Evolutionary conservation across 2,113 vertebrate species (phyloP).

Genomic region (Pedetes capensis): DNA sequence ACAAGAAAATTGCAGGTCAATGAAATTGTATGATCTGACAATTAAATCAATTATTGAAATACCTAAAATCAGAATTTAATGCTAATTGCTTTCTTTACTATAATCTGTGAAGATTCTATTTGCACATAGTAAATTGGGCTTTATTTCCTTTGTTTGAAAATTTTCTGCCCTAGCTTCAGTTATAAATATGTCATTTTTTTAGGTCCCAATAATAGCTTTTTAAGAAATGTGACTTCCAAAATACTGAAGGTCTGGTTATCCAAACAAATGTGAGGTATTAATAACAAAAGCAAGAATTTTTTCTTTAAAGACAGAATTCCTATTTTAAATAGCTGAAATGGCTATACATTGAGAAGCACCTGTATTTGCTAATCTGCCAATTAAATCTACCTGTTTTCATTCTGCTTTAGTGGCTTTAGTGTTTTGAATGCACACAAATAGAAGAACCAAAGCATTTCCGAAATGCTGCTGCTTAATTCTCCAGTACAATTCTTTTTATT

Average conservation of each 20-base stretch:
- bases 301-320: conserved; percentile 8
- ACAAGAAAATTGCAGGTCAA: not conserved
- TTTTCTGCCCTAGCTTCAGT: conserved; percentile 10
- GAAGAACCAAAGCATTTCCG: not conserved
- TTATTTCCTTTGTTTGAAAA: conserved; percentile 26
- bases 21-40: not conserved
- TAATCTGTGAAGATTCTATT: conserved; percentile 18
- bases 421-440: not conserved
- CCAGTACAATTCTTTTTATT: not conserved
- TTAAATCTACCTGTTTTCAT: not conserved
- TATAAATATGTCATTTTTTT: conserved; percentile 22
- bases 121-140: not conserved
- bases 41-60: conserved; percentile 22
- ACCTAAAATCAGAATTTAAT: conserved; percentile 41
- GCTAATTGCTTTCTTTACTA: not conserved
- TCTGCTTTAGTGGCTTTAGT: conserved; percentile 47
- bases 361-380: not conserved
- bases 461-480: not conserved
- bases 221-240: conserved; percentile 40
- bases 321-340: not conserved
- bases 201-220: not conserved
- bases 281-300: not conserved
- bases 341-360: not conserved
- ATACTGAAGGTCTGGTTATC: not conserved
- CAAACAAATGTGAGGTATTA: not conserved